Conservation (phyloP, 1,140 invertebrate species). For the Tetraneura akinire region DNA sequence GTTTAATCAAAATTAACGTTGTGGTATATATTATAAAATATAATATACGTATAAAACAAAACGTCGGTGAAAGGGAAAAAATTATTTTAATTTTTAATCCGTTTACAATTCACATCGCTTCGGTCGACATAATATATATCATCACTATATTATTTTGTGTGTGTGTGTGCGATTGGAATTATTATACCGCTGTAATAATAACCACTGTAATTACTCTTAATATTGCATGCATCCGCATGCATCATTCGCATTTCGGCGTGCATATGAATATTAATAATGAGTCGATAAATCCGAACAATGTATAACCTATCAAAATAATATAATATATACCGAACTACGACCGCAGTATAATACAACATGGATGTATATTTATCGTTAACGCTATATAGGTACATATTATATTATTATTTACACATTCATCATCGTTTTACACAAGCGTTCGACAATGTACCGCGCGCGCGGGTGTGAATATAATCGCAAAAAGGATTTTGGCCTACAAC, state of each 20-base stretch:
- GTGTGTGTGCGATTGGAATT: neutral
- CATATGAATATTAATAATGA: constrained; percentile 36
- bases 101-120: neutral
- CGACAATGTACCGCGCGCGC: neutral
- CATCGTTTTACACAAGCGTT: neutral
- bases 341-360: no score
- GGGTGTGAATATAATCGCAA: constrained; percentile 6
- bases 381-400: no score
- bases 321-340: neutral
- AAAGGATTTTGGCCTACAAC: neutral
- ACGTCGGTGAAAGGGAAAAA: neutral
- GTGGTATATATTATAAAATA: no score
- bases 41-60: no score
- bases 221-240: constrained; percentile 7
- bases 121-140: no score
- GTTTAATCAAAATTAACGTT: constrained; percentile 14
- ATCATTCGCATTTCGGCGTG: neutral
- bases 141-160: no score
- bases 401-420: constrained; percentile 21
- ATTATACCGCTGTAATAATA: constrained; percentile 17
- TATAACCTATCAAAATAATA: neutral
- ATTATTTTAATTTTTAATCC: constrained; percentile 31
- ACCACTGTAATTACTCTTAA: constrained; percentile 25
- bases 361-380: no score
- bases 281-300: constrained; percentile 4